Evolutionary conservation across 1,140 invertebrate genomes (phyloP), one percentile per base, ranked within the genome.

Genomic region (Rhyzopertha dominica): DNA sequence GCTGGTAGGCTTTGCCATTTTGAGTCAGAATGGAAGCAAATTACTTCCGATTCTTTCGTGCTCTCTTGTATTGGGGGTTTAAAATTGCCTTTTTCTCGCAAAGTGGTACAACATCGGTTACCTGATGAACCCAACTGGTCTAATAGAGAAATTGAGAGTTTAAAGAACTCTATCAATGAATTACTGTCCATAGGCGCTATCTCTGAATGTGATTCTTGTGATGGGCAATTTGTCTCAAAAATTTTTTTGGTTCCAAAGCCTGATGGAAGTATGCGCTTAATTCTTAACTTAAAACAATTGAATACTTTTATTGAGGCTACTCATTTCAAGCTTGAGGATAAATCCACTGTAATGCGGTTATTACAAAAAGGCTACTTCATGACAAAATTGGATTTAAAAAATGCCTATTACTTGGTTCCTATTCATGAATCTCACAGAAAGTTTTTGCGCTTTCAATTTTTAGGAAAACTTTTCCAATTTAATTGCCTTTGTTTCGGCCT

Each of bases 261-360:
- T 16, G 47, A 59, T 38, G 58, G 54, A 1, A 43, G 43, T 14
- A 47, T 43, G 30, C 51, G 54, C 20, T 43, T 62, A 22, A 62
- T 61, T 47, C 35, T 60, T 25, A 62, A 63, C 47, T 51, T 62
- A 32, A 62, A 61, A 54, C 43, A 29, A 26, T 30, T 61, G 16
- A 63, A 65, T 49, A 42, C 48, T 22, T 59, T 47, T 51, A 30
- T 63, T 13, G 10, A 38, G 5, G 47, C 42, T 0, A 31, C 47
- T 18, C 56, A 63, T 47, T 65, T 62, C 30, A 61, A 65, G 51
- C 23, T 61, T 14, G 63, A 64, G 46, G 61, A 64, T 47, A 26
- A 42, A 3, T 52, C 43, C 34, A 50, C 56, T 8, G 54, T 43
- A 4, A 13, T 35, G 4, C 53, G 53, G 28, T 29, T 63, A 19